Conservation (phyloP, 1,140 invertebrate species). For the Piezodorus guildinii region DNA sequence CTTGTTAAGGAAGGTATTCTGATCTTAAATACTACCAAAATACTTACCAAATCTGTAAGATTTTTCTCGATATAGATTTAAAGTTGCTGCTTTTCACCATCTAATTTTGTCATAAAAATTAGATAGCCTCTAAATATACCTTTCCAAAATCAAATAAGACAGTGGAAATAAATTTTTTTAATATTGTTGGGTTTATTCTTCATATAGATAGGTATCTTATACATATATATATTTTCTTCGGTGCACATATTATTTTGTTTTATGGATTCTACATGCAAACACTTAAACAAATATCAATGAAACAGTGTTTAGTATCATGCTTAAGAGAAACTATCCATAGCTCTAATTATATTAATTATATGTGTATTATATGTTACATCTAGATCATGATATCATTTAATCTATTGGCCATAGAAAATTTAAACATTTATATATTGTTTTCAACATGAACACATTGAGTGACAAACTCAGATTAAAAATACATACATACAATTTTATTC, state of each 20-base stretch:
- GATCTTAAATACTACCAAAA: too few relatives aligned
- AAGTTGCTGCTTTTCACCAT: too few relatives aligned
- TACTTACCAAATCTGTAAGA: too few relatives aligned
- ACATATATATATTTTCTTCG: background rate
- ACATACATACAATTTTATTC: background rate
- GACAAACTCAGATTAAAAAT: slow-evolving; percentile 4
- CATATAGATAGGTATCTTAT: background rate
- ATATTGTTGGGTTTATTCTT: too few relatives aligned
- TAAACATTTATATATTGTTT: background rate
- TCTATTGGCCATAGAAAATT: slow-evolving; percentile 5
- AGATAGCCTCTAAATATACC: too few relatives aligned
- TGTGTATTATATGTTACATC: background rate
- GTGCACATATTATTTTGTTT: background rate
- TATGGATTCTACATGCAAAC: slow-evolving; percentile 12
- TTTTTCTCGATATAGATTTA: too few relatives aligned
- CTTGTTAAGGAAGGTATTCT: too few relatives aligned
- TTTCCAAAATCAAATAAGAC: too few relatives aligned
- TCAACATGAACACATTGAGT: slow-evolving; percentile 7
- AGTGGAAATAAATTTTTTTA: too few relatives aligned
- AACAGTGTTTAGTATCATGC: slow-evolving; percentile 13
- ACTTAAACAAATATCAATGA: slow-evolving; percentile 14
- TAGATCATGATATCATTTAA: background rate
- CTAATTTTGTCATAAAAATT: too few relatives aligned
- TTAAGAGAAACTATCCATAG: slow-evolving; percentile 7
- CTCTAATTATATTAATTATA: slow-evolving; percentile 3